A percentile compares a stretch with the other conserved stretches of the same genome.
phyloP scores from a whole-genome alignment of 1,140 invertebrate genomes.

The Stegodyphus dumicola region DNA sequence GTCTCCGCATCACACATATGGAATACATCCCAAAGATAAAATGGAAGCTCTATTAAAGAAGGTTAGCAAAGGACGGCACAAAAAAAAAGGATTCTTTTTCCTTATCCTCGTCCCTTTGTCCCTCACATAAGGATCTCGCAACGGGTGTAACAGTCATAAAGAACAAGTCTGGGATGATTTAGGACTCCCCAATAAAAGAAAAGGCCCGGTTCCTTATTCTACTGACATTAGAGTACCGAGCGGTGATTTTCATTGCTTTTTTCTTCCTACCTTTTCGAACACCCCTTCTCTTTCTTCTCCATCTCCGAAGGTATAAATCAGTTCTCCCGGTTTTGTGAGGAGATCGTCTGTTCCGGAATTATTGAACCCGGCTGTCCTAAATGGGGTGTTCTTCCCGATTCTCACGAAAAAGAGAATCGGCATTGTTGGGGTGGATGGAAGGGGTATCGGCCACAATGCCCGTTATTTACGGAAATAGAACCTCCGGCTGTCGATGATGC shows the following conservation, averaged over 20 bases:
- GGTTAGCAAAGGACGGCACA: too few relatives aligned
- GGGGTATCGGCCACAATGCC: conserved; percentile 21
- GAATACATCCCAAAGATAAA: too few relatives aligned
- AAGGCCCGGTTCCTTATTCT: conserved; percentile 10
- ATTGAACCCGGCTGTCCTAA: conserved; percentile 15
- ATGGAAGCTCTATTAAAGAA: too few relatives aligned
- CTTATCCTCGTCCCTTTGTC: background rate
- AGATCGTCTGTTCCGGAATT: conserved; percentile 18
- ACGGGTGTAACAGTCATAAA: conserved; percentile 54
- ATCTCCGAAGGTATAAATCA: conserved; percentile 40
- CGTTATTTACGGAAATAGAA: conserved; percentile 34
- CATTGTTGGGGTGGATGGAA: conserved; percentile 6
- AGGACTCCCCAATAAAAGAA: conserved; percentile 49
- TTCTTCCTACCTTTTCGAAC: background rate
- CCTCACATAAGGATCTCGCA: conserved; percentile 27
- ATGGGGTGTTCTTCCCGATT: conserved; percentile 29
- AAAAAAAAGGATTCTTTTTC: too few relatives aligned
- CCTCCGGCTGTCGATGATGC: too few relatives aligned
- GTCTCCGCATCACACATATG: too few relatives aligned
- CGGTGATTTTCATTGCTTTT: conserved; percentile 30
- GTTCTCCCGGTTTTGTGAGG: conserved; percentile 3
- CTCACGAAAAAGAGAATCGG: background rate
- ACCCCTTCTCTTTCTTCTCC: background rate
- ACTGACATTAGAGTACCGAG: background rate
- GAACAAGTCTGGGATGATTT: conserved; percentile 46